Base-by-base conservation (phyloP, 2,888 invertebrate species). In the Tubulanus polymorphus region DNA sequence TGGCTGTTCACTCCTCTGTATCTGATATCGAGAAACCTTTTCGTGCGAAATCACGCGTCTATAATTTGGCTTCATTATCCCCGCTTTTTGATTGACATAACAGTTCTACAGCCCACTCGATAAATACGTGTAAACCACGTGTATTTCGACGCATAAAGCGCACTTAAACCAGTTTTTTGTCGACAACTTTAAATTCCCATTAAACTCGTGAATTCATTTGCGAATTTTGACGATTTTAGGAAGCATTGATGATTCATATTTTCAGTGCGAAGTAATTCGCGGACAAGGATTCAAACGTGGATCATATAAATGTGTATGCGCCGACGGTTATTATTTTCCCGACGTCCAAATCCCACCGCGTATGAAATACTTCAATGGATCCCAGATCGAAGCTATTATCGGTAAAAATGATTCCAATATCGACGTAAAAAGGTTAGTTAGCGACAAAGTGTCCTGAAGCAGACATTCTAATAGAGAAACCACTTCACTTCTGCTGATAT, bases 271-370 rank as follows among this genome's bases (percentile, higher is more conserved):
- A 2, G 63, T 69, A 3, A 48, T 68, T 20, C 23, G 50, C 1
- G 70, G 70, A 5, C 56, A 59, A 23, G 76, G 76, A 0, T 76
- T 76, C 58, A 59, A 57, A 37, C 60, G 72, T 2, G 74, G 75
- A 1, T 64, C 74, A 1, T 76, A 76, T 53, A 45, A 50, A 3
- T 76, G 76, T 52, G 53, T 46, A 3, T 76, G 76, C 51, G n/a
- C 48, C 8, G 55, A 60, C 5, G 76, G 76, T 1, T 76, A 62
- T 56, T 76, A 72, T 54, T 75, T 72, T 37, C 84, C 71, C 0
- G 58, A 66, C 41, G 45, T 56, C 3, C 45, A 53, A 5, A 54
- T 64, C 5, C n/a, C 27, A 0, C 6, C 56, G 1, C n/a, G n/a
- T n/a, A n/a, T n/a, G n/a, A 62, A 60, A 46, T 64, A 67, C 3